These are phyloP conservation scores for Zaprionus vittiger DNA, from an alignment of 1,140 invertebrate species.

Conservation along the genomic window DNA sequence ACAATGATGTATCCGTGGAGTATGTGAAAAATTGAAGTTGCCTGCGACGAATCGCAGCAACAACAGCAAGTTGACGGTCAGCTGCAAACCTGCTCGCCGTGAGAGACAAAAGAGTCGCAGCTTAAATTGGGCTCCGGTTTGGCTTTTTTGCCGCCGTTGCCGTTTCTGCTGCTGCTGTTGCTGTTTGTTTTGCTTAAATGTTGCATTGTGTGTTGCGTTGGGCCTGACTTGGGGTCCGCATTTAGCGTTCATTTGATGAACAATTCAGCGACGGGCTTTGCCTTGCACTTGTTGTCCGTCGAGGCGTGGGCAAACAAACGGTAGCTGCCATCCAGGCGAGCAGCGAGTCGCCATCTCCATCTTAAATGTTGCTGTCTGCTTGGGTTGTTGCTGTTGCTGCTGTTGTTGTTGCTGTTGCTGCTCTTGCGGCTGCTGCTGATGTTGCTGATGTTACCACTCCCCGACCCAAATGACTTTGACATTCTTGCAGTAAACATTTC, in stretches of 20 bases:
- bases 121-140: constrained; percentile 66
- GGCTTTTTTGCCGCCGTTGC: constrained; percentile 14
- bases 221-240: constrained; percentile 33
- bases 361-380: constrained; percentile 39
- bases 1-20: constrained; percentile 79
- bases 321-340: constrained; percentile 47
- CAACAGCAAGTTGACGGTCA: constrained; percentile 40
- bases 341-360: constrained; percentile 27
- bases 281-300: constrained; percentile 69
- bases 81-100: constrained; percentile 44
- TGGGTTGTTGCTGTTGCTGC: constrained; percentile 13
- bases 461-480: constrained; percentile 74
- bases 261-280: constrained; percentile 64
- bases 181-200: constrained; percentile 75
- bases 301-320: constrained; percentile 63
- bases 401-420: constrained; percentile 29
- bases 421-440: constrained; percentile 13
- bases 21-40: constrained; percentile 79
- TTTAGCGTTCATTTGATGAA: constrained; percentile 81
- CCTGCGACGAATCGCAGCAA: constrained; percentile 30
- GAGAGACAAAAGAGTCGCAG: constrained; percentile 49
- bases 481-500: constrained; percentile 65
- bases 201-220: constrained; percentile 67
- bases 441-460: constrained; percentile 34
- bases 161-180: background rate